phyloP scores from a whole-genome alignment of 2,888 invertebrate genomes.

The Oscheius onirici region DNA sequence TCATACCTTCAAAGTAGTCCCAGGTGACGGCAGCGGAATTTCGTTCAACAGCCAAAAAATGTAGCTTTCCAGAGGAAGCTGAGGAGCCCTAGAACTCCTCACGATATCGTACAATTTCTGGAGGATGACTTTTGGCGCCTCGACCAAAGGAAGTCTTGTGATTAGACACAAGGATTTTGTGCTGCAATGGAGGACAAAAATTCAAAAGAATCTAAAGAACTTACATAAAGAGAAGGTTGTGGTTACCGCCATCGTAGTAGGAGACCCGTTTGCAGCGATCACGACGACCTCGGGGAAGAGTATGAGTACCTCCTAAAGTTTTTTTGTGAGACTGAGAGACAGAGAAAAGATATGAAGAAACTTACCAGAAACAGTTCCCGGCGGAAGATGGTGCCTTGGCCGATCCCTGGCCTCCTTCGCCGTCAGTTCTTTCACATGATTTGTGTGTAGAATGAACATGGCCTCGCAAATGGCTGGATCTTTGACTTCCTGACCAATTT shows the following conservation, averaged over 20 bases:
- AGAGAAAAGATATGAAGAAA: not conserved
- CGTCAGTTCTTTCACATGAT: constrained; percentile 71
- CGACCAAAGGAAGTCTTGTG: constrained; percentile 87
- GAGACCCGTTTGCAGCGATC: constrained; percentile 65
- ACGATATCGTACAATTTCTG: constrained; percentile 52
- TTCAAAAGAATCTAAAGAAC: constrained; percentile 30
- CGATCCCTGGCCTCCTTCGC: constrained; percentile 34
- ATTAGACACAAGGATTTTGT: constrained; percentile 91
- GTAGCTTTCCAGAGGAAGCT: constrained; percentile 84
- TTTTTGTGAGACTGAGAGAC: too few species aligned
- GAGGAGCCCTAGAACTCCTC: constrained; percentile 71
- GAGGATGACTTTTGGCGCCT: constrained; percentile 84
- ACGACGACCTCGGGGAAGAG: constrained; percentile 60
- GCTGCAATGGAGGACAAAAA: constrained; percentile 31
- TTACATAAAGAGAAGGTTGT: constrained; percentile 88
- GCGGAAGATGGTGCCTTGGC: constrained; percentile 52
- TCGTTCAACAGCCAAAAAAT: constrained; percentile 94
- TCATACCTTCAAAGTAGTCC: constrained; percentile 82
- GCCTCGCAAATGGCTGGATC: constrained; percentile 91
- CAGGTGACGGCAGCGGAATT: constrained; percentile 86
- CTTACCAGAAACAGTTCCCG: constrained; percentile 56
- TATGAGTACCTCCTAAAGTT: constrained; percentile 64
- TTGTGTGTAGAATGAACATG: constrained; percentile 91
- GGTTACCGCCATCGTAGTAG: constrained; percentile 83
- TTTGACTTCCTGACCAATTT: constrained; percentile 78